A percentile compares a stretch with the other conserved stretches of the same genome.
These are phyloP conservation scores for Drosophila lini DNA, from an alignment of 1,140 invertebrate genomes.

Conservation along the genomic window DNA sequence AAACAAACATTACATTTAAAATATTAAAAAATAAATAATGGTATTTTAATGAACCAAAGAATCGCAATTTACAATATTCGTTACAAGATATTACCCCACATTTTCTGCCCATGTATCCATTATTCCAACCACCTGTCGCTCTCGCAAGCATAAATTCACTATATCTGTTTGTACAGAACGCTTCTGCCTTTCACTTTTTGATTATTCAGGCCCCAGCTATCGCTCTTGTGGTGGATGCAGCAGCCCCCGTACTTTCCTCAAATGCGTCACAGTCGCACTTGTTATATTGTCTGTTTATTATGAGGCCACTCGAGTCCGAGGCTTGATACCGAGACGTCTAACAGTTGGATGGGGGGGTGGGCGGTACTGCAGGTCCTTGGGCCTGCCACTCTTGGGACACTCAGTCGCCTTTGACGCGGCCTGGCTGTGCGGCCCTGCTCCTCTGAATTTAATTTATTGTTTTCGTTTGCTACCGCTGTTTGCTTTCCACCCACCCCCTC, in stretches of 20 bases:
- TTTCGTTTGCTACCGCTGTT: slow-evolving; percentile 52
- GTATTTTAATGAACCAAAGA: too few species aligned
- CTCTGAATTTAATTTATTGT: slow-evolving; percentile 81
- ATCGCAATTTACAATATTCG: not conserved
- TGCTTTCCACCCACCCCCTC: slow-evolving; percentile 10
- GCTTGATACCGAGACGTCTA: slow-evolving; percentile 51
- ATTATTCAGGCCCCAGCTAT: slow-evolving; percentile 15
- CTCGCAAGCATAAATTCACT: slow-evolving; percentile 10
- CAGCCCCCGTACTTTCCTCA: slow-evolving; percentile 16
- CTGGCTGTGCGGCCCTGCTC: slow-evolving; percentile 33
- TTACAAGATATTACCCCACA: too few species aligned
- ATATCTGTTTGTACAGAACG: slow-evolving; percentile 1
- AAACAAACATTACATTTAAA: not conserved
- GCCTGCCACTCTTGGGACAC: slow-evolving; percentile 48
- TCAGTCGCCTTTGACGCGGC: slow-evolving; percentile 65
- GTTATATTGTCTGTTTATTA: slow-evolving; percentile 64
- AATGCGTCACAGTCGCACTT: slow-evolving; percentile 65
- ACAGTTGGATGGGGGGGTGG: slow-evolving; percentile 1
- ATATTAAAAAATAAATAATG: not conserved
- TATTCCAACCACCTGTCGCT: slow-evolving; percentile 24
- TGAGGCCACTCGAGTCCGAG: slow-evolving; percentile 66
- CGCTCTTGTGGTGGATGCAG: slow-evolving; percentile 18
- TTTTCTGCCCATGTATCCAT: slow-evolving; percentile 1
- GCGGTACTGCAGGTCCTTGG: slow-evolving; percentile 52
- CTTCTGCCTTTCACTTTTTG: not conserved